Conservation (phyloP, 2,113 vertebrate genomes). For the Chamaetylas fuelleborni region DNA sequence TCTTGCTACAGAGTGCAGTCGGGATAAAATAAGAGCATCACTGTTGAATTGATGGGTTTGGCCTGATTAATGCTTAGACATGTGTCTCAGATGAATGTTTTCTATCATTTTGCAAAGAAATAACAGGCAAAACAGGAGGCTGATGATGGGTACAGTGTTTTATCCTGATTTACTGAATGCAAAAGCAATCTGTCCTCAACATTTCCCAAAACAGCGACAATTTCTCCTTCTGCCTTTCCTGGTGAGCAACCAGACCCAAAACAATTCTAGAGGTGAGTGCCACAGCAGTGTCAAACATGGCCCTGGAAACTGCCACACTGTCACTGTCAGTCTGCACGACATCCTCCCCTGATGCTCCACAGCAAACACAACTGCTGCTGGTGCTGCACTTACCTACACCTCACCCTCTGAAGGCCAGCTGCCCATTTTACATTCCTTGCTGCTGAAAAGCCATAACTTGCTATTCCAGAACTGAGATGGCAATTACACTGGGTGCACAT, state of each 20-base stretch:
- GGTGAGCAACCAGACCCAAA: not conserved
- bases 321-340: not conserved
- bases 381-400: not conserved
- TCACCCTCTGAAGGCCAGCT: not conserved
- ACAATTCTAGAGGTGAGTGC: accelerated
- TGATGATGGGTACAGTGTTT: not conserved
- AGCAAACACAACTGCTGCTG: not conserved
- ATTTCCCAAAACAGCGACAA: not conserved
- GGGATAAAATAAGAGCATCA: not conserved
- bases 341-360: not conserved
- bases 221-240: not conserved
- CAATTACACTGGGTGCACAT: not conserved
- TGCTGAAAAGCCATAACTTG: not conserved
- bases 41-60: not conserved
- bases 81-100: not conserved
- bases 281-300: not conserved
- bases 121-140: not conserved
- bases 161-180: not conserved
- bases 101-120: not conserved
- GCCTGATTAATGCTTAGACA: not conserved
- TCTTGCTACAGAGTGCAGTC: not conserved
- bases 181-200: not conserved
- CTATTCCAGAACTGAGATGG: not conserved
- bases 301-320: not conserved
- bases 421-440: not conserved